These are phyloP conservation scores for Apis cerana DNA, from an alignment of 1,140 invertebrate species.

Conservation along the genomic window DNA sequence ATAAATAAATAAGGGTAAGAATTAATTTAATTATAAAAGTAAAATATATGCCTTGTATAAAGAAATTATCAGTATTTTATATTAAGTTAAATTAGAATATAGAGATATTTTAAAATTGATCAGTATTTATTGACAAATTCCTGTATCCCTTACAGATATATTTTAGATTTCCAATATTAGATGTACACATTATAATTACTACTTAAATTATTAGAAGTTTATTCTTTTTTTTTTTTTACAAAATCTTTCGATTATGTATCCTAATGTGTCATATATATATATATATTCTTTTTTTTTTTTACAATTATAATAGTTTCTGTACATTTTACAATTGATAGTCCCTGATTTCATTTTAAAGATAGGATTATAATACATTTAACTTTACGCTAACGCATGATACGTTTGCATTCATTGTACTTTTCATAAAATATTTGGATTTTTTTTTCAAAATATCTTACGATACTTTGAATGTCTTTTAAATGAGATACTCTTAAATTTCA, in stretches of 20 bases:
- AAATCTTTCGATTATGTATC: constrained; percentile 34
- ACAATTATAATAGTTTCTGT: constrained; percentile 52
- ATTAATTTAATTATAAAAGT: constrained; percentile 10
- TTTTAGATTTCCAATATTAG: constrained; percentile 30
- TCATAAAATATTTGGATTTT: constrained; percentile 54
- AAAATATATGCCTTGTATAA: not conserved
- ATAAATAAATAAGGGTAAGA: constrained; percentile 36
- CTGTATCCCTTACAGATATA: constrained; percentile 43
- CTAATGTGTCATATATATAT: not conserved
- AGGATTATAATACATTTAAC: constrained; percentile 47
- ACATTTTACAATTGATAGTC: constrained; percentile 54
- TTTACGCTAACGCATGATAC: constrained; percentile 50
- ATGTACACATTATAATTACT: constrained; percentile 24
- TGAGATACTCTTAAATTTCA: not conserved
- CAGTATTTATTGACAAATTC: constrained; percentile 64
- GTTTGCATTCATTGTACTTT: constrained; percentile 56
- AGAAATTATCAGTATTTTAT: constrained; percentile 18
- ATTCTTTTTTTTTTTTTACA: constrained; percentile 51
- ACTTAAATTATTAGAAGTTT: constrained; percentile 10
- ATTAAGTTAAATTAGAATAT: not conserved
- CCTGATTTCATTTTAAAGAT: constrained; percentile 57
- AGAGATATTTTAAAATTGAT: constrained; percentile 56
- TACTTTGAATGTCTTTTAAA: constrained; percentile 15
- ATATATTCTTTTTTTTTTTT: constrained; percentile 23
- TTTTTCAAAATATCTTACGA: not conserved